Evolutionary conservation across 2,888 invertebrate genomes (phyloP), one percentile per base, ranked within the genome.

Genomic region (Thereva nobilitata): DNA sequence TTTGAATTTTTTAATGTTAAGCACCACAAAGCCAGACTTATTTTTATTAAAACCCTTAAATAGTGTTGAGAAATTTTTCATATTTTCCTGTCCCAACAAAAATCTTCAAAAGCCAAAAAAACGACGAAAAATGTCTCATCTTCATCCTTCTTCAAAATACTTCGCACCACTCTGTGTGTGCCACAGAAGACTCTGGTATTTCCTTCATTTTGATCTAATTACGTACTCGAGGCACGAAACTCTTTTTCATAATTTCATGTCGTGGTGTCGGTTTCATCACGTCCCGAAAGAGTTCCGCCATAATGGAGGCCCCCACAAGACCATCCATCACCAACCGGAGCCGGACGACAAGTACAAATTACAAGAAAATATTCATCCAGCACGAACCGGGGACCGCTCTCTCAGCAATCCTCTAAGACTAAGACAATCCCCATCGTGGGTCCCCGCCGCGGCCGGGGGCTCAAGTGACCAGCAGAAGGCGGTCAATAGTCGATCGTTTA

Each of bases 341-440:
- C 64, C 38, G 64, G 44, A 64, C 64, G 64, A 64, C 64, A 64
- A 64, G 64, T 64, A 64, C 64, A 64, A 64, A 64, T 64, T 64
- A 64, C 64, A 12, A 7, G 54, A 37, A 64, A 64, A 55, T 64
- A 37, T 55, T 55, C 12, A 44, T 40, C 57, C 50, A 40, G 50
- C 50, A 61, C 61, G 61, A 61, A 61, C 40, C 23, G 61, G 41
- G 61, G 49, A 49, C 61, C 61, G 4, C n/a, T 6, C 10, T 47
- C 10, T n/a, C 9, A 5, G 47, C 47, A 5, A 12, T 5, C 6
- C 34, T 47, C 5, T 9, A 38, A 38, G 47, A 12, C 41, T n/a
- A 54, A n/a, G 42, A 23, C 56, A 10, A 6, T 12, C 41, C 4
- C 7, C 10, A 55, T 38, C 50, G 45, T 44, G 23, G 23, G 44